Conservation (phyloP, 2,797 vertebrate species). For the Denticeps clupeoides region DNA sequence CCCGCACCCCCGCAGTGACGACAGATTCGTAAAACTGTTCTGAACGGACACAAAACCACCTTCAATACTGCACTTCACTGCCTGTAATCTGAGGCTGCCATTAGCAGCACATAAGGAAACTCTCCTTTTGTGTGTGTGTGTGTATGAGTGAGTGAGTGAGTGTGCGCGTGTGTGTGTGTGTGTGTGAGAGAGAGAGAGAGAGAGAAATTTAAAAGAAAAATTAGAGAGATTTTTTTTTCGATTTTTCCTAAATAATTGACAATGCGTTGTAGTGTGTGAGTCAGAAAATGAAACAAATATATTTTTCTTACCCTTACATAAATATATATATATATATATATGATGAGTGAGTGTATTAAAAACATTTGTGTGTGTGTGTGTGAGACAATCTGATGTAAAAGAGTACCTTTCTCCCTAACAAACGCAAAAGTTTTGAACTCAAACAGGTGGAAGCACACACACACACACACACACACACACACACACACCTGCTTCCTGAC, state of each 20-base stretch:
- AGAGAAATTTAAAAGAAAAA: no score
- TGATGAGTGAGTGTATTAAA: no score
- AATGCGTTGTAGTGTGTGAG: no score
- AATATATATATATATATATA: no score
- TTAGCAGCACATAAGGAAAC: constrained; percentile 8
- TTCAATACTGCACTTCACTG: background rate
- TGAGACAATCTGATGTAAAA: background rate
- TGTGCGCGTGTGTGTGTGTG: no score
- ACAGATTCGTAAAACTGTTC: background rate
- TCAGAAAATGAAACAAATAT: no score
- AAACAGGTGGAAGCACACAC: background rate
- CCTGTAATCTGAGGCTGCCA: background rate
- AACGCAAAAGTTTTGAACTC: background rate
- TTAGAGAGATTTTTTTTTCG: no score
- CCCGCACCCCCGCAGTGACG: background rate
- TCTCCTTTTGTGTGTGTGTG: no score
- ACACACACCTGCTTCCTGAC: background rate
- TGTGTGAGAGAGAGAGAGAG: no score
- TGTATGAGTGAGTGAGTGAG: no score
- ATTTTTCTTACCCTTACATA: no score
- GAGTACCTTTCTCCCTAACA: background rate
- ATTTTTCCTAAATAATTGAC: no score
- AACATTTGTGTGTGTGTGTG: background rate
- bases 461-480: background rate
- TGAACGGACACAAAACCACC: background rate